Conservation (phyloP, 1,140 invertebrate genomes). For the Papilio xuthus region DNA sequence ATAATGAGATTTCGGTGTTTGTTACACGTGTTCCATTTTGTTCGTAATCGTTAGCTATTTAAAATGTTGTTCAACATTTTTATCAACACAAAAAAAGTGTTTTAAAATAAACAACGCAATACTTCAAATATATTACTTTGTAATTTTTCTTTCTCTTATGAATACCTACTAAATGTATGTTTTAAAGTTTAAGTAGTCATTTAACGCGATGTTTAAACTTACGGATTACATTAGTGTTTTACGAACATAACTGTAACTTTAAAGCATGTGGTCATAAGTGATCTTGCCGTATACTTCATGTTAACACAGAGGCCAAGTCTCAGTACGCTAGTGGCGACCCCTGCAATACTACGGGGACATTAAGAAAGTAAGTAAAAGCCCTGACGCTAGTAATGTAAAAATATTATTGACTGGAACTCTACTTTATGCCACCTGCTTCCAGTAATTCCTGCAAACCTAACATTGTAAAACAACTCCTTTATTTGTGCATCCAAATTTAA, state of each 20-base stretch:
- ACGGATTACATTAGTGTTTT: too few relatives aligned
- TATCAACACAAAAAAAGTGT: background rate
- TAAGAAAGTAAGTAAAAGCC: background rate
- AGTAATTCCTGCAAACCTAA: background rate
- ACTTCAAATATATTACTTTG: too few relatives aligned
- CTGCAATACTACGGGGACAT: background rate
- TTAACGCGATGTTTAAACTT: too few relatives aligned
- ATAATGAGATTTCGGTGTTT: slow-evolving; percentile 13
- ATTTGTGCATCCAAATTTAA: background rate
- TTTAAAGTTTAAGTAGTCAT: too few relatives aligned
- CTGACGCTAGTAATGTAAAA: background rate
- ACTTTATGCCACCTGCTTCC: slow-evolving; percentile 7
- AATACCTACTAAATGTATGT: too few relatives aligned
- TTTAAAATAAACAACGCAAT: background rate
- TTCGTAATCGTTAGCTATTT: slow-evolving; percentile 17
- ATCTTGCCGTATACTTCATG: background rate
- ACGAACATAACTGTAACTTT: too few relatives aligned
- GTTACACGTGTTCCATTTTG: slow-evolving; percentile 2
- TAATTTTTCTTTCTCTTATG: too few relatives aligned
- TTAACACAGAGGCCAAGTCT: background rate
- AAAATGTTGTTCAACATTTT: slow-evolving; percentile 6
- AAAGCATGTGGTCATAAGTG: background rate
- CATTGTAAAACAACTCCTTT: background rate
- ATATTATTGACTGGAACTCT: slow-evolving; percentile 10
- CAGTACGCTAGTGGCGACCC: background rate